These are phyloP conservation scores for Temnopleurus reevesii DNA, from an alignment of 53 echinoderm and acorn worm genomes.

Conservation along the genomic window DNA sequence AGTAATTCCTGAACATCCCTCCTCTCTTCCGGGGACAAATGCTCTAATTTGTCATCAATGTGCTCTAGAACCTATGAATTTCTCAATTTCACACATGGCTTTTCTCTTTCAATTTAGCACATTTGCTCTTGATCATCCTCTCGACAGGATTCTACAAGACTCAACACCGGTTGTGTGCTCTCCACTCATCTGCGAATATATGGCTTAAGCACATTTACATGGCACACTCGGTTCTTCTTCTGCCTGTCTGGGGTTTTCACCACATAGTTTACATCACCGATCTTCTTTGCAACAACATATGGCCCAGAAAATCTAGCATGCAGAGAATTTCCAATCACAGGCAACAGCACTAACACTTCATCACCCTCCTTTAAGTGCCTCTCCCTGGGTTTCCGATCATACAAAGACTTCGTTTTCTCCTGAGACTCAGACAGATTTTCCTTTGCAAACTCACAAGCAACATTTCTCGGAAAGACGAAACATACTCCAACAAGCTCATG, in stretches of 20 bases:
- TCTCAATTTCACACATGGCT: not conserved
- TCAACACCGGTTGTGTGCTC: not conserved
- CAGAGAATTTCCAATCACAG: too few relatives aligned
- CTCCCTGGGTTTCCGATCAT: too few relatives aligned
- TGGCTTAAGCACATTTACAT: constrained; percentile 69
- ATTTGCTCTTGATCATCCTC: not conserved
- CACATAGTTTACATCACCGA: constrained; percentile 60
- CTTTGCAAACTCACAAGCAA: too few relatives aligned
- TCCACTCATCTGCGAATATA: constrained; percentile 48
- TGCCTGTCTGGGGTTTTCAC: constrained; percentile 66
- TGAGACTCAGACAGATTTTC: too few relatives aligned
- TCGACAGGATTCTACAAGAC: too few relatives aligned
- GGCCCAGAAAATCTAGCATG: too few relatives aligned
- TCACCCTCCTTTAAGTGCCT: too few relatives aligned
- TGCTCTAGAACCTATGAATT: not conserved
- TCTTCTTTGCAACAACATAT: not conserved
- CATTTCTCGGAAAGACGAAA: too few relatives aligned
- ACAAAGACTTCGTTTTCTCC: too few relatives aligned
- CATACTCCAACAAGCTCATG: too few relatives aligned
- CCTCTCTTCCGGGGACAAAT: not conserved
- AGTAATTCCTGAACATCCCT: too few relatives aligned
- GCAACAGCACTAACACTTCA: too few relatives aligned
- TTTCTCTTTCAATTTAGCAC: not conserved
- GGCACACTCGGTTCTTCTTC: constrained; percentile 63
- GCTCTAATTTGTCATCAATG: not conserved